Percentiles rank a stretch among this genome's conserved stretches.
Conservation (phyloP, 1,140 invertebrate genomes). For the Micrasema minimum region DNA sequence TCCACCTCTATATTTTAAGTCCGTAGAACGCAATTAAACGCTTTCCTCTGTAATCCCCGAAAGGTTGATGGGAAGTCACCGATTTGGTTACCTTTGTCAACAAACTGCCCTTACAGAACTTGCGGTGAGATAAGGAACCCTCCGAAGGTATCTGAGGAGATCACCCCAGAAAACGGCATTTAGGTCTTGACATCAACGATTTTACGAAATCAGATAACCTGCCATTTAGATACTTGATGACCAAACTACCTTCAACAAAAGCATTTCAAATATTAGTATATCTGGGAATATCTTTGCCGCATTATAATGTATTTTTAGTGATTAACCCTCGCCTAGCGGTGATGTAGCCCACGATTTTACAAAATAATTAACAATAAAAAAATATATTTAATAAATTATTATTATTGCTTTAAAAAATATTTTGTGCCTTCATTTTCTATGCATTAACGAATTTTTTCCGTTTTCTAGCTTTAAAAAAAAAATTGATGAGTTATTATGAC, state of each 20-base stretch:
- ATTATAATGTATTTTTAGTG: too few species aligned
- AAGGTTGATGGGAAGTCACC: not conserved
- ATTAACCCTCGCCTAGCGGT: too few species aligned
- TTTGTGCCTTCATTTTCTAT: too few species aligned
- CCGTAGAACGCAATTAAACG: not conserved
- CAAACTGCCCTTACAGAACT: not conserved
- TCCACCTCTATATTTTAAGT: not conserved
- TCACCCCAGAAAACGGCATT: not conserved
- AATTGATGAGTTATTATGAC: too few species aligned
- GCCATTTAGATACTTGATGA: not conserved
- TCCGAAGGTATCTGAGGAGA: not conserved
- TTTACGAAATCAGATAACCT: constrained; percentile 1
- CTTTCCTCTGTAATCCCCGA: not conserved
- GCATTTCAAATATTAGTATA: not conserved
- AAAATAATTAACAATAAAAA: too few species aligned
- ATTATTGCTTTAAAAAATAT: too few species aligned
- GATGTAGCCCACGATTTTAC: too few species aligned
- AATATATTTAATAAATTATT: too few species aligned
- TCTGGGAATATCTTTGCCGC: too few species aligned
- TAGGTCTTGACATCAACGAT: not conserved
- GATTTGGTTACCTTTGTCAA: constrained; percentile 13
- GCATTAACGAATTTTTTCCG: too few species aligned
- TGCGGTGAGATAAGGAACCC: not conserved
- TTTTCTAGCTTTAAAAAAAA: too few species aligned
- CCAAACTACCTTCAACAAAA: too few species aligned